Evolutionary conservation across 2,113 vertebrate species (phyloP).

Genomic region (Colius striatus): DNA sequence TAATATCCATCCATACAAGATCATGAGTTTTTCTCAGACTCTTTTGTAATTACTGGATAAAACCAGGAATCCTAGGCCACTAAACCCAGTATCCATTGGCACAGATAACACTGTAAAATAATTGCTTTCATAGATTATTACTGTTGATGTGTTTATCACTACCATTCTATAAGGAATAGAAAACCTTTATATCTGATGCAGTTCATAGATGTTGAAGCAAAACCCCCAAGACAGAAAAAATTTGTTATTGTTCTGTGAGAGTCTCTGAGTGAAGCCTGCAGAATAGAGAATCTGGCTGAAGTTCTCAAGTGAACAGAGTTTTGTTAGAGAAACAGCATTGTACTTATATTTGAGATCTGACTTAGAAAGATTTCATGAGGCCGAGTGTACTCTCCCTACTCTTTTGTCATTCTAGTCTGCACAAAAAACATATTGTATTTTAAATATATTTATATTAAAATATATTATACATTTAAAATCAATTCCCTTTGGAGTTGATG

Average conservation of each 20-base stretch:
- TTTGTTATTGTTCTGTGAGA: background rate
- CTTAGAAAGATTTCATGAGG: background rate
- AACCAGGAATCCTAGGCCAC: background rate
- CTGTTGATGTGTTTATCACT: background rate
- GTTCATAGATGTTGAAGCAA: background rate
- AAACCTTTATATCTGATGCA: background rate
- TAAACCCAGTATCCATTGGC: background rate
- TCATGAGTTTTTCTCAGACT: background rate
- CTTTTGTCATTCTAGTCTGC: background rate
- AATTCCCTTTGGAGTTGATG: background rate
- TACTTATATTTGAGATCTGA: background rate
- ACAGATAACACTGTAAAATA: background rate
- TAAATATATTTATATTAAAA: too few relatives aligned
- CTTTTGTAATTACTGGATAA: background rate
- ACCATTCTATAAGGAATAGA: background rate
- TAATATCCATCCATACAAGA: background rate
- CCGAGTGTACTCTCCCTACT: background rate
- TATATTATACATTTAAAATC: background rate
- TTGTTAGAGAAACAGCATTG: background rate
- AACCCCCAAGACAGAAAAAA: background rate
- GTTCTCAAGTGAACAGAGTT: background rate
- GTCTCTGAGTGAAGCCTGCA: background rate
- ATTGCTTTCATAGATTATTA: background rate
- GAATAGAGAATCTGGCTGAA: background rate
- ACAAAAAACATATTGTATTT: too few relatives aligned